Percentiles rank a stretch among this genome's conserved stretches.
phyloP scores from a whole-genome alignment of 2,888 invertebrate species.

The Ochlodes sylvanus region DNA sequence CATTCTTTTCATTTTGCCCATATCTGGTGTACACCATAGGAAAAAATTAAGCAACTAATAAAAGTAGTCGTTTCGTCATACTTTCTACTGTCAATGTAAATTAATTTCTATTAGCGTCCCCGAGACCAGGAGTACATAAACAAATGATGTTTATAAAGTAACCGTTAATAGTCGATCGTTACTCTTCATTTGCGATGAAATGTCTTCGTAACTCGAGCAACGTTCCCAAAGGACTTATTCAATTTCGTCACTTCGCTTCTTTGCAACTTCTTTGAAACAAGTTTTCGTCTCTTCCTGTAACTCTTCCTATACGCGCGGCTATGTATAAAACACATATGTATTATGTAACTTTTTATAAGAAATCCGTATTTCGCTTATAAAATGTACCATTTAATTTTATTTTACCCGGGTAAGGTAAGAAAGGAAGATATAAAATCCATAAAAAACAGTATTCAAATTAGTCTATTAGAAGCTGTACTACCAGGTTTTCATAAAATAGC shows the following conservation, averaged over 20 bases:
- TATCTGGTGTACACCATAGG: too few species aligned
- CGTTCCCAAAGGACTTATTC: constrained; percentile 45
- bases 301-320: constrained; percentile 6
- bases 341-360: too few species aligned
- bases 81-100: neutral
- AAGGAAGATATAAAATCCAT: too few species aligned
- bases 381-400: too few species aligned
- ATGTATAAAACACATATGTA: too few species aligned
- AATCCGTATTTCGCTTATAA: too few species aligned
- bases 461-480: neutral
- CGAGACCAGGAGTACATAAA: neutral
- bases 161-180: constrained; percentile 60
- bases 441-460: too few species aligned
- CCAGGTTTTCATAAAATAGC: neutral
- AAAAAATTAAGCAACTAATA: too few species aligned
- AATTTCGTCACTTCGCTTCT: constrained; percentile 42
- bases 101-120: neutral
- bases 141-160: constrained; percentile 53
- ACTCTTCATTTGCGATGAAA: constrained; percentile 59
- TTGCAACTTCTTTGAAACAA: constrained; percentile 27
- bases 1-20: too few species aligned
- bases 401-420: too few species aligned
- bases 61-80: too few species aligned
- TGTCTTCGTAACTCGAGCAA: constrained; percentile 38
- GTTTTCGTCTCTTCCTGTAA: constrained; percentile 11